Conservation (phyloP, 2,888 invertebrate genomes). For the Pocota personata region DNA sequence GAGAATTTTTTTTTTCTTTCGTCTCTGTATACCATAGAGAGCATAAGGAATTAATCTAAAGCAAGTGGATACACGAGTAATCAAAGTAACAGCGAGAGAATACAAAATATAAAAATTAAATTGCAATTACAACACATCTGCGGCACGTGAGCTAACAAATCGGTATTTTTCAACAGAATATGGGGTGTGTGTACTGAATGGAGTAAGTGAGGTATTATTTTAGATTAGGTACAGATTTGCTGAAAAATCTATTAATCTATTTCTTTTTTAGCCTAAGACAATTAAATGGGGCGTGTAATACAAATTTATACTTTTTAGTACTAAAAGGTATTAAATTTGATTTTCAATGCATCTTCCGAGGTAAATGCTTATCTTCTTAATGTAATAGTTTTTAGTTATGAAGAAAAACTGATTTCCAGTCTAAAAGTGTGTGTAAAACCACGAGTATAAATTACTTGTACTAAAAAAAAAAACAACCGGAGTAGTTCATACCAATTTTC, state of each 20-base stretch:
- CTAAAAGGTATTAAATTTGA: no score
- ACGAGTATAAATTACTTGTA: no score
- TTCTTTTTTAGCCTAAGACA: neutral
- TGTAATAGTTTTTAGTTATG: no score
- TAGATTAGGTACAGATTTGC: neutral
- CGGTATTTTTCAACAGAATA: neutral
- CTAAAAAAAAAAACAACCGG: no score
- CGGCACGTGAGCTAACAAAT: slow-evolving; percentile 53
- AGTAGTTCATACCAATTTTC: no score
- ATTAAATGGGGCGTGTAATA: neutral
- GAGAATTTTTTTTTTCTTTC: slow-evolving; percentile 9
- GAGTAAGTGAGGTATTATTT: neutral
- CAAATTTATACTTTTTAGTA: neutral
- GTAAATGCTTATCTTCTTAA: no score
- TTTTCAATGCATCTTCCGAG: no score
- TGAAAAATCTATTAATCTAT: neutral
- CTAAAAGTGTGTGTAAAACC: no score
- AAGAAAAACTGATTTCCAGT: no score
- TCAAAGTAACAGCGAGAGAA: neutral
- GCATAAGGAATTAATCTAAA: neutral
- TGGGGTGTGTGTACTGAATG: slow-evolving; percentile 6
- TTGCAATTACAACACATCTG: slow-evolving; percentile 45
- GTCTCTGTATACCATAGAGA: neutral
- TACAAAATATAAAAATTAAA: neutral
- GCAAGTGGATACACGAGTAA: slow-evolving; percentile 23